phyloP scores from a whole-genome alignment of 2,888 invertebrate genomes.

The Smittia aterrima region DNA sequence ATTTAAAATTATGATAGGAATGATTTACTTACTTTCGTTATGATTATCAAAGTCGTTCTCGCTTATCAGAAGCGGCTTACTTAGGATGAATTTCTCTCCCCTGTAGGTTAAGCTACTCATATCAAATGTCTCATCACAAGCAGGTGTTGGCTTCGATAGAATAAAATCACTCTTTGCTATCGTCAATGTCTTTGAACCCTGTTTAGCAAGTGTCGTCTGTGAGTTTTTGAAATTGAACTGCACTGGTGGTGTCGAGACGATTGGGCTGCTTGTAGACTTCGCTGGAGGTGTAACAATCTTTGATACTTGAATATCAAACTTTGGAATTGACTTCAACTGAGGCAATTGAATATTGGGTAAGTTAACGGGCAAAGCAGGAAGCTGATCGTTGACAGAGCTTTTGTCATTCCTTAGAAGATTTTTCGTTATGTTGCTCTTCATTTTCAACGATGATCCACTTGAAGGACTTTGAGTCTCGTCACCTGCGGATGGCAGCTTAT shows the following conservation, averaged over 20 bases:
- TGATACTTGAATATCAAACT: slow-evolving; percentile 49
- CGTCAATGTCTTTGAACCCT: slow-evolving; percentile 28
- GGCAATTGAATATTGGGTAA: slow-evolving; percentile 56
- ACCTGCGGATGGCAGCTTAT: slow-evolving; percentile 44
- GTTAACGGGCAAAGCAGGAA: slow-evolving; percentile 54
- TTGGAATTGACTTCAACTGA: slow-evolving; percentile 50
- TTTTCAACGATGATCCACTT: slow-evolving; percentile 49
- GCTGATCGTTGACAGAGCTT: slow-evolving; percentile 48
- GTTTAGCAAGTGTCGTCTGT: too few relatives aligned
- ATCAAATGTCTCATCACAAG: slow-evolving; percentile 50
- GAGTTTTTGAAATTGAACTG: slow-evolving; percentile 35
- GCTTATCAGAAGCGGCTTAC: slow-evolving; percentile 55
- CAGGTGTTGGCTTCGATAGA: slow-evolving; percentile 57
- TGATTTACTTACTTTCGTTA: background rate
- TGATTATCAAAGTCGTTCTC: slow-evolving; percentile 44
- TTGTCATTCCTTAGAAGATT: slow-evolving; percentile 46
- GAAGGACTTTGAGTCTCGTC: slow-evolving; percentile 43
- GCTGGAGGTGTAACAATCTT: slow-evolving; percentile 20
- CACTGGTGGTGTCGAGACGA: slow-evolving; percentile 33
- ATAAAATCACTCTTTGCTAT: slow-evolving; percentile 47
- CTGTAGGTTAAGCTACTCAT: slow-evolving; percentile 44
- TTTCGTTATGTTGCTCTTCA: slow-evolving; percentile 51
- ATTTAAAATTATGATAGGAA: background rate
- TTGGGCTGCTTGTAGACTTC: background rate
- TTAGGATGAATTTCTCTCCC: slow-evolving; percentile 59